Evolutionary conservation across 2,888 invertebrate genomes (phyloP).

Genomic region (Cheilosia impressa): DNA sequence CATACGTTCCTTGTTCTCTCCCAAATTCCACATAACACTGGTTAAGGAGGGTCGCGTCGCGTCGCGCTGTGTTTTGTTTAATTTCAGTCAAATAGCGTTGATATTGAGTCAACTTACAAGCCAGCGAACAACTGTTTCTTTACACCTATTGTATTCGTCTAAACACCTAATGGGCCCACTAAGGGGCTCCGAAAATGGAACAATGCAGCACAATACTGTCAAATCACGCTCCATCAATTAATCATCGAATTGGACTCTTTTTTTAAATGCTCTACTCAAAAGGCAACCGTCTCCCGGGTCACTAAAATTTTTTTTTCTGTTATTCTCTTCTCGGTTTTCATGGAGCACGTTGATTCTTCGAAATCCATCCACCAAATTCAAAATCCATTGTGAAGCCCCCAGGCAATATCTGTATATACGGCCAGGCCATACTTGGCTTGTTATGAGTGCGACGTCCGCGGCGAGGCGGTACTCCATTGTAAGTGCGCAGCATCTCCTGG

Average conservation of each 20-base stretch:
- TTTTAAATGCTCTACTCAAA: slow-evolving; percentile 50
- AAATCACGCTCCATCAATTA: slow-evolving; percentile 70
- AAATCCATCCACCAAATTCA: slow-evolving; percentile 59
- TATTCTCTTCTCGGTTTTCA: slow-evolving; percentile 39
- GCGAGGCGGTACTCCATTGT: slow-evolving; percentile 46
- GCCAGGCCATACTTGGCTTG: slow-evolving; percentile 31
- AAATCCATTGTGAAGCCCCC: slow-evolving; percentile 58
- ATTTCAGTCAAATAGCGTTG: slow-evolving; percentile 60
- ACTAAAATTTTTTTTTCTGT: slow-evolving; percentile 45
- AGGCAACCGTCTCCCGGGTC: slow-evolving; percentile 50
- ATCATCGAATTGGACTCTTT: slow-evolving; percentile 72
- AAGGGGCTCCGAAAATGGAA: slow-evolving; percentile 58
- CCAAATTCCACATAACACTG: slow-evolving; percentile 17
- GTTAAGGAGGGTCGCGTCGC: slow-evolving; percentile 20
- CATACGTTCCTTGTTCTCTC: neutral
- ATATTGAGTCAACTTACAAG: slow-evolving; percentile 69
- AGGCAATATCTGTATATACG: slow-evolving; percentile 19
- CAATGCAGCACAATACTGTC: slow-evolving; percentile 65
- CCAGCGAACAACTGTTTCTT: slow-evolving; percentile 68
- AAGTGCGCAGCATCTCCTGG: slow-evolving; percentile 68
- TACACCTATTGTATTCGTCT: slow-evolving; percentile 70
- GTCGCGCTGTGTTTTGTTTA: slow-evolving; percentile 46
- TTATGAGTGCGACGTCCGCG: slow-evolving; percentile 42
- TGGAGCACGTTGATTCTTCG: slow-evolving; percentile 68
- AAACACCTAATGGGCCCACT: slow-evolving; percentile 66